phyloP scores from a whole-genome alignment of 2,113 vertebrate species.

The Geococcyx californianus region DNA sequence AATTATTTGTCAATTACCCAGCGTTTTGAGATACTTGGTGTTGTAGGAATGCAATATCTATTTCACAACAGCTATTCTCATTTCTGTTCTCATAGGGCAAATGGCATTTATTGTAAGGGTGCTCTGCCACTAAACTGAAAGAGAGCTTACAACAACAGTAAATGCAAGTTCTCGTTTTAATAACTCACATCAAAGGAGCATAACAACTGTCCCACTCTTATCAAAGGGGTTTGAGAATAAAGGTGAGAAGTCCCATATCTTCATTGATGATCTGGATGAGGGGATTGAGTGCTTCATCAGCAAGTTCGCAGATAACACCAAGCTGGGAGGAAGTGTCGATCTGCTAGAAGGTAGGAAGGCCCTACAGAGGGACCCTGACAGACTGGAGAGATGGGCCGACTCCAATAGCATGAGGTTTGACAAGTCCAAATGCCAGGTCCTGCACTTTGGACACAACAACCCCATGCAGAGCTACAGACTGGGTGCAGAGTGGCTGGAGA shows the following conservation, averaged over 20 bases:
- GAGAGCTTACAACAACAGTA: not conserved
- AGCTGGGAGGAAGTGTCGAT: too few species aligned
- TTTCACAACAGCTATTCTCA: not conserved
- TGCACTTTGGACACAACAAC: too few species aligned
- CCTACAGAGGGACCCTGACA: too few species aligned
- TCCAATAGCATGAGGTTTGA: too few species aligned
- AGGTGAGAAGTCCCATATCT: not conserved
- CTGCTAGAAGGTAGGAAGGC: too few species aligned
- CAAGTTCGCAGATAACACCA: too few species aligned
- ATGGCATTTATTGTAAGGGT: not conserved
- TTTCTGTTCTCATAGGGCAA: not conserved
- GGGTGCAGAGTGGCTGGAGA: too few species aligned
- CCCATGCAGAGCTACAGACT: too few species aligned
- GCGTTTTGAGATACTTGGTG: not conserved
- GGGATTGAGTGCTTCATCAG: too few species aligned
- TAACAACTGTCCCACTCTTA: not conserved
- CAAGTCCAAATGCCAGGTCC: too few species aligned
- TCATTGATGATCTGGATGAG: too few species aligned
- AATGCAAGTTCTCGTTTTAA: not conserved
- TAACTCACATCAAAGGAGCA: not conserved
- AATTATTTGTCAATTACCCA: not conserved
- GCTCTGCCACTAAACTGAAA: not conserved
- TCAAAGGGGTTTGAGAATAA: not conserved
- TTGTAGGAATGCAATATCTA: not conserved
- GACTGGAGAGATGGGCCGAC: too few species aligned